A percentile compares a stretch with the other conserved stretches of the same genome.
These are phyloP conservation scores for Amiota minor DNA, from an alignment of 2,888 invertebrate genomes.

Conservation along the genomic window DNA sequence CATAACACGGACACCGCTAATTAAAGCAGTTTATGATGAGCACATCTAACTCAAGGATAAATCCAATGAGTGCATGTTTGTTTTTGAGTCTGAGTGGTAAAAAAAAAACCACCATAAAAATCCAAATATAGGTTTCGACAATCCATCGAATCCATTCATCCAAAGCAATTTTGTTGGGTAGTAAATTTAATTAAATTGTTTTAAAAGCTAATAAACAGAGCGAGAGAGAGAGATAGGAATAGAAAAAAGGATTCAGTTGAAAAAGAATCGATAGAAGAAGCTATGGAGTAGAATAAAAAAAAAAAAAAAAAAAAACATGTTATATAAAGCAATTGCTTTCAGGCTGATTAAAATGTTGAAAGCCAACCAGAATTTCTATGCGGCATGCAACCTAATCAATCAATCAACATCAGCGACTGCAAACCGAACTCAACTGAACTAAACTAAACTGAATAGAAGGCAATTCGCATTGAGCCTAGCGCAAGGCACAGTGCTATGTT, in stretches of 20 bases:
- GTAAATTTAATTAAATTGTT: neutral
- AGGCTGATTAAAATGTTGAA: slow-evolving; percentile 59
- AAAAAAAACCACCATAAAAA: no score
- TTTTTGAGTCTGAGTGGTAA: no score
- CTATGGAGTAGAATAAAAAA: neutral
- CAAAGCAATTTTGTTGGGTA: no score
- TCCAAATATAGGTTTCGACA: no score
- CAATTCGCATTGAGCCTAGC: neutral
- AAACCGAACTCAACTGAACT: neutral
- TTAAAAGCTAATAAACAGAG: slow-evolving; percentile 5
- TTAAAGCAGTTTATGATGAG: neutral
- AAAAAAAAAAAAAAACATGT: neutral
- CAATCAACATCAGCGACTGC: slow-evolving; percentile 31
- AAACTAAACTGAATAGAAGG: neutral
- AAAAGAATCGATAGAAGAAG: neutral
- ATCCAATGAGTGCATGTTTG: neutral
- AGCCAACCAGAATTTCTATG: slow-evolving; percentile 57
- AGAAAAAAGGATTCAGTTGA: neutral
- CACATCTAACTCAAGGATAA: neutral
- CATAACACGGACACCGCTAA: slow-evolving; percentile 11
- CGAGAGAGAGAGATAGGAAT: neutral
- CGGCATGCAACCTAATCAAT: slow-evolving; percentile 56
- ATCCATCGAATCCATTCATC: no score
- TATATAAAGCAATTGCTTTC: slow-evolving; percentile 47
- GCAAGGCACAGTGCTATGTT: neutral